A percentile compares a stretch with the other conserved stretches of the same genome.
Conservation (phyloP, 92 coral and sea anemone species). For the Phenganax marumi region DNA sequence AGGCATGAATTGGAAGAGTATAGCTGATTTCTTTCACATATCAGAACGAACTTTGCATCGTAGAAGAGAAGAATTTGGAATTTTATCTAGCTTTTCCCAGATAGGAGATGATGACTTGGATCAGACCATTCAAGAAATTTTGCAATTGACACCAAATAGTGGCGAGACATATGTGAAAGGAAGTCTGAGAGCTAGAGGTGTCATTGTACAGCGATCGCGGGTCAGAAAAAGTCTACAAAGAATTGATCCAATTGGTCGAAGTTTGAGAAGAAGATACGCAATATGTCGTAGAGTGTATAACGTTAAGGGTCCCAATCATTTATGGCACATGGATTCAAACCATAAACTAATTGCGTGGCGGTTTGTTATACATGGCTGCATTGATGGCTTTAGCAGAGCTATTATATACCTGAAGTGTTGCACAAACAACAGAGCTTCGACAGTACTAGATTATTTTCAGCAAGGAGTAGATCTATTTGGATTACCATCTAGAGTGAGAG, state of each 20-base stretch:
- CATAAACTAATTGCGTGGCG: slow-evolving; percentile 41
- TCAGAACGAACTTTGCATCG: too few species aligned
- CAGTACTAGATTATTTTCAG: slow-evolving; percentile 39
- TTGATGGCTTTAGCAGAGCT: slow-evolving; percentile 44
- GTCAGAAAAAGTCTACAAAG: slow-evolving; percentile 25
- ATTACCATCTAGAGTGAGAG: too few species aligned
- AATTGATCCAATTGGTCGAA: slow-evolving; percentile 19
- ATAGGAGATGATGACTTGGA: too few species aligned
- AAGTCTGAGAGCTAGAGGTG: slow-evolving; percentile 28
- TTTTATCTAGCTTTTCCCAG: too few species aligned
- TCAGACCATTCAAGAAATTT: too few species aligned
- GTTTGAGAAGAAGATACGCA: slow-evolving; percentile 26
- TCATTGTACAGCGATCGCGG: slow-evolving; percentile 13
- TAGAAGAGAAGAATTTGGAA: too few species aligned
- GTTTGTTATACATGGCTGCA: slow-evolving; percentile 33
- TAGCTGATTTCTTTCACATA: too few species aligned
- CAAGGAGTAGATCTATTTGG: slow-evolving; percentile 49
- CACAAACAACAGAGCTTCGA: slow-evolving; percentile 32
- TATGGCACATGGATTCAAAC: slow-evolving; percentile 39
- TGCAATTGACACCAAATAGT: slow-evolving; percentile 54
- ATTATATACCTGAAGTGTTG: slow-evolving; percentile 36
- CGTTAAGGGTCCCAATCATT: slow-evolving; percentile 37
- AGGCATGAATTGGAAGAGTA: too few species aligned
- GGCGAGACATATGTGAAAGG: slow-evolving; percentile 45
- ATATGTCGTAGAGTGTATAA: slow-evolving; percentile 45